phyloP scores from a whole-genome alignment of 2,113 vertebrate genomes.

The Pseudorhombus dupliciocellatus region DNA sequence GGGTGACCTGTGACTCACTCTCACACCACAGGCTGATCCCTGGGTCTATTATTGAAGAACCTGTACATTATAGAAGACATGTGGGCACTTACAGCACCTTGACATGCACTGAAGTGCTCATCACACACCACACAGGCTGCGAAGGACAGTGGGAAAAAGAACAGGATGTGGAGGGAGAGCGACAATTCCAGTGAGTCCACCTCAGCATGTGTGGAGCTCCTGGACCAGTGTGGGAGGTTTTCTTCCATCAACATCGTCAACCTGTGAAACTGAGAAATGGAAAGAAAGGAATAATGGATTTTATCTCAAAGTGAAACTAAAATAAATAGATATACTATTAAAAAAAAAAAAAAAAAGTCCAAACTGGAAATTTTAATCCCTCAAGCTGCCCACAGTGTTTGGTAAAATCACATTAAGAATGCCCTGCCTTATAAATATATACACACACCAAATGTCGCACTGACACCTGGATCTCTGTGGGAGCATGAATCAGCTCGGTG shows the following conservation, averaged over 20 bases:
- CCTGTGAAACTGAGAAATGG: slow-evolving; percentile 71
- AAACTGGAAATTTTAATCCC: slow-evolving; percentile 30
- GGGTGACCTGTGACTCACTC: slow-evolving; percentile 34
- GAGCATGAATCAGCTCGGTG: not conserved
- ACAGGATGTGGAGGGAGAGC: not conserved
- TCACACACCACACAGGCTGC: not conserved
- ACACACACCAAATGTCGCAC: no score
- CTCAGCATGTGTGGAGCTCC: slow-evolving; percentile 44
- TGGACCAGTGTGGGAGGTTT: slow-evolving; percentile 43
- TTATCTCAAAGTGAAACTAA: not conserved
- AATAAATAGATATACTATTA: not conserved
- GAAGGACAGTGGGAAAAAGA: not conserved
- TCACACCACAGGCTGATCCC: slow-evolving; percentile 5
- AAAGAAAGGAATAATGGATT: not conserved
- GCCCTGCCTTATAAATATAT: not conserved
- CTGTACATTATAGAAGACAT: slow-evolving; percentile 4
- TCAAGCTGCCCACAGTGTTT: slow-evolving; percentile 9
- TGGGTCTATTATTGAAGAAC: slow-evolving; percentile 24
- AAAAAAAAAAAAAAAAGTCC: no score
- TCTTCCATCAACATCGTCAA: slow-evolving; percentile 69
- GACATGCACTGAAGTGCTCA: not conserved
- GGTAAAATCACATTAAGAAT: slow-evolving; percentile 20
- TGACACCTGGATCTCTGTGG: not conserved
- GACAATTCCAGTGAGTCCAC: not conserved
- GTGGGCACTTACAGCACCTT: not conserved